A percentile compares a stretch with the other conserved stretches of the same genome.
phyloP scores from a whole-genome alignment of 2,888 invertebrate species.

The Nemapogon koenigi region DNA sequence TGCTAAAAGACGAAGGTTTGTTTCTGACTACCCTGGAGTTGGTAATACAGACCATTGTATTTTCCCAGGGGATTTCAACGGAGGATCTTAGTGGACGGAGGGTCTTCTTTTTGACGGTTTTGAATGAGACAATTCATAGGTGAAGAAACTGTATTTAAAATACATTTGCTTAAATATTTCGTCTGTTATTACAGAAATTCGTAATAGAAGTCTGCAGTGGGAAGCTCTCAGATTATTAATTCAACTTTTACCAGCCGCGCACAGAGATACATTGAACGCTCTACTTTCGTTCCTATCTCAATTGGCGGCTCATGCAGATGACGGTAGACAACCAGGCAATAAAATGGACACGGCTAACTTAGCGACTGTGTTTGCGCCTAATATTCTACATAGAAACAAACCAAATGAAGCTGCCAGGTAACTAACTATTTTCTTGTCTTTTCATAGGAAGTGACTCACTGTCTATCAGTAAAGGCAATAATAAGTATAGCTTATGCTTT shows the following conservation, averaged over 20 bases:
- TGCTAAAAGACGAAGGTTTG: too few relatives aligned
- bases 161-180: neutral
- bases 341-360: slow-evolving; percentile 94
- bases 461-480: too few relatives aligned
- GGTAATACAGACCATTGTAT: too few relatives aligned
- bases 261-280: slow-evolving; percentile 87
- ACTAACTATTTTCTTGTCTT: too few relatives aligned
- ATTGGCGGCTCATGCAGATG: slow-evolving; percentile 76
- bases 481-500: too few relatives aligned
- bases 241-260: slow-evolving; percentile 83
- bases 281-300: slow-evolving; percentile 82
- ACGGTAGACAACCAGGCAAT: slow-evolving; percentile 76
- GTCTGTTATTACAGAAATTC: slow-evolving; percentile 68
- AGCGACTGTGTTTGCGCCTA: slow-evolving; percentile 94
- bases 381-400: slow-evolving; percentile 83
- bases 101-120: neutral
- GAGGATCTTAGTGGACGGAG: neutral
- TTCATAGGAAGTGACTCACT: too few relatives aligned
- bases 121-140: neutral
- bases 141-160: neutral
- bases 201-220: slow-evolving; percentile 81
- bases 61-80: too few relatives aligned
- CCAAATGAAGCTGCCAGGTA: slow-evolving; percentile 61
- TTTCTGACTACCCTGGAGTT: too few relatives aligned
- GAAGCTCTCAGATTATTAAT: slow-evolving; percentile 85